These are phyloP conservation scores for Tetramorium bicarinatum DNA, from an alignment of 2,888 invertebrate genomes.

Conservation along the genomic window DNA sequence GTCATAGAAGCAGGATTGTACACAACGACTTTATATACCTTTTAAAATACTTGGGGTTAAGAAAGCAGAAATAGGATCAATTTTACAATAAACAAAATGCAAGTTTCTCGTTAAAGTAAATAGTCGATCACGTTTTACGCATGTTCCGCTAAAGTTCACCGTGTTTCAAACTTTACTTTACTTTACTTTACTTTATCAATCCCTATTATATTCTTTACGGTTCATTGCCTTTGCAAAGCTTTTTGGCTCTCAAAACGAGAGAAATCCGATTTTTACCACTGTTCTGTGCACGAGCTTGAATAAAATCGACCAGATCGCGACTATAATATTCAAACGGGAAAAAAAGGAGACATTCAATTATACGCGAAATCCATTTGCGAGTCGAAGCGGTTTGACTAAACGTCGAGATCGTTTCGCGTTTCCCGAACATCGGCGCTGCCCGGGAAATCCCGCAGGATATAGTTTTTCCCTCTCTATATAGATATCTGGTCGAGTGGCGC, in stretches of 20 bases:
- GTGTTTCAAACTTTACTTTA: conserved; percentile 17
- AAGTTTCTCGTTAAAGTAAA: conserved; percentile 4
- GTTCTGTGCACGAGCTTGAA: neutral
- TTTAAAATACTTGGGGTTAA: neutral
- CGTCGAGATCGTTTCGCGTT: conserved; percentile 39
- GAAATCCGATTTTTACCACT: conserved; percentile 32
- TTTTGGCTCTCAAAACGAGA: conserved; percentile 15
- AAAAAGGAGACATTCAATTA: conserved; percentile 46
- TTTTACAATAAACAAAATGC: neutral
- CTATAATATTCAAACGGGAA: conserved; percentile 28
- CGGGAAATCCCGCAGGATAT: conserved; percentile 53
- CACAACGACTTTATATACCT: neutral
- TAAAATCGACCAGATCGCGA: conserved; percentile 36
- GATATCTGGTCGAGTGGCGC: conserved; percentile 25
- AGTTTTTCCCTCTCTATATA: conserved; percentile 54
- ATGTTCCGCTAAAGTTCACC: neutral
- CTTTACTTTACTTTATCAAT: neutral
- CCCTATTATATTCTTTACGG: neutral
- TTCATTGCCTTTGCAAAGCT: conserved; percentile 13
- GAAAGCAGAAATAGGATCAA: neutral
- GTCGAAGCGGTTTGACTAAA: conserved; percentile 34
- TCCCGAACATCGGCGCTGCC: conserved; percentile 32
- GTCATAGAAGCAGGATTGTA: neutral
- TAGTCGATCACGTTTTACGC: neutral
- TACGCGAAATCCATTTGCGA: conserved; percentile 44